phyloP scores from a whole-genome alignment of 2,888 invertebrate genomes.

The Julus scandinavius region DNA sequence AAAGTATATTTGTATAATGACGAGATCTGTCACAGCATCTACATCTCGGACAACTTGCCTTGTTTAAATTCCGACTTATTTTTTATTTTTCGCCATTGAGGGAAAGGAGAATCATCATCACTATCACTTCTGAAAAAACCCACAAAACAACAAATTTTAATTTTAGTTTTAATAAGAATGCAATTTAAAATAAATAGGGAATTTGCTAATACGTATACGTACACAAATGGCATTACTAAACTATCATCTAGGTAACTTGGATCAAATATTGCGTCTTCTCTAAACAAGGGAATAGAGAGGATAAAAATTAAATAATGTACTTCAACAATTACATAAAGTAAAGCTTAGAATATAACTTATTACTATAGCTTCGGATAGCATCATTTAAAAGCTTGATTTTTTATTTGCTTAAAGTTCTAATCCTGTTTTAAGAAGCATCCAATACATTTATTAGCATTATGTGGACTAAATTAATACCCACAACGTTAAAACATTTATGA shows the following conservation, averaged over 20 bases:
- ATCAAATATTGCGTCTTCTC: not conserved
- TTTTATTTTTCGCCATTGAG: not conserved
- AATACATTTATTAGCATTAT: too few species aligned
- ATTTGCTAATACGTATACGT: not conserved
- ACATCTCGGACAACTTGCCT: not conserved
- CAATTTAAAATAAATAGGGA: not conserved
- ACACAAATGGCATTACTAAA: slow-evolving; percentile 1
- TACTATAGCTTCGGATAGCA: too few species aligned
- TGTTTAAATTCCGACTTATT: not conserved
- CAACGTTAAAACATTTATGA: too few species aligned
- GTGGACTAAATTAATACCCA: too few species aligned
- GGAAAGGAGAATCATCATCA: not conserved
- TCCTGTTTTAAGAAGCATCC: too few species aligned
- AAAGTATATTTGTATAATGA: not conserved
- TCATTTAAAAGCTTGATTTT: too few species aligned
- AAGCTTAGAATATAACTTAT: not conserved
- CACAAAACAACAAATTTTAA: not conserved
- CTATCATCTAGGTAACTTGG: not conserved
- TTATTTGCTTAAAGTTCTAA: too few species aligned
- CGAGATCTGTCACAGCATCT: not conserved
- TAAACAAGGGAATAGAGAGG: not conserved
- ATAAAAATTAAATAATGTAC: not conserved
- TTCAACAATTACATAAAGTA: not conserved
- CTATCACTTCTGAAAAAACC: not conserved
- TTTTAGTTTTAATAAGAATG: not conserved